Percentiles rank a stretch among this genome's conserved stretches.
Evolutionary conservation across 2,888 invertebrate species (phyloP).

Genomic region (Napeogenes inachia): DNA sequence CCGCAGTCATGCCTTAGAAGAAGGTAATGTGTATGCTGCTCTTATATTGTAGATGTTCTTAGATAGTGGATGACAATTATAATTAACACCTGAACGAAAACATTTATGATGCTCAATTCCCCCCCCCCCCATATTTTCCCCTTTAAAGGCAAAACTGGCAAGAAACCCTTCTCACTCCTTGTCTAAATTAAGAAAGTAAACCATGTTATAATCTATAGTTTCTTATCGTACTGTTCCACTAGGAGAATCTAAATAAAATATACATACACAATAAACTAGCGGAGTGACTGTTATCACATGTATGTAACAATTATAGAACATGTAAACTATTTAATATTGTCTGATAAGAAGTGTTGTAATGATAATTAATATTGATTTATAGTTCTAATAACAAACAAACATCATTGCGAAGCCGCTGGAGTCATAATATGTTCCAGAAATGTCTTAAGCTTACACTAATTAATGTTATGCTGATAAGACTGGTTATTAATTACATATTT

Average conservation of each 20-base stretch:
- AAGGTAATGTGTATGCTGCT: too few relatives aligned
- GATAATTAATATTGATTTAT: constrained; percentile 7
- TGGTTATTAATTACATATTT: neutral
- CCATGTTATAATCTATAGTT: too few relatives aligned
- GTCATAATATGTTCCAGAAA: neutral
- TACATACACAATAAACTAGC: neutral
- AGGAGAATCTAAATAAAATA: neutral
- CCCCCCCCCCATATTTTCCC: too few relatives aligned
- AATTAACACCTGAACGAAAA: too few relatives aligned
- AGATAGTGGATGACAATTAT: too few relatives aligned
- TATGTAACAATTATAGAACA: constrained; percentile 2
- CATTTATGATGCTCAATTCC: too few relatives aligned
- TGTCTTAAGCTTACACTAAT: neutral
- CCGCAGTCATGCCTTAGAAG: too few relatives aligned
- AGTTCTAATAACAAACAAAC: neutral
- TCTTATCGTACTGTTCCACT: neutral
- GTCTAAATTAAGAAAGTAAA: too few relatives aligned
- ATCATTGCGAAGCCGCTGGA: neutral
- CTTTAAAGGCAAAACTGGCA: too few relatives aligned
- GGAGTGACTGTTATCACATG: neutral
- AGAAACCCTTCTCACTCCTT: too few relatives aligned
- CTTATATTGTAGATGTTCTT: too few relatives aligned
- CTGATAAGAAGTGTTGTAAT: constrained; percentile 4
- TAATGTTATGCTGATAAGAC: too few relatives aligned
- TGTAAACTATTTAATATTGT: constrained; percentile 5